phyloP scores from a whole-genome alignment of 2,113 vertebrate species.

The Arothron firmamentum region DNA sequence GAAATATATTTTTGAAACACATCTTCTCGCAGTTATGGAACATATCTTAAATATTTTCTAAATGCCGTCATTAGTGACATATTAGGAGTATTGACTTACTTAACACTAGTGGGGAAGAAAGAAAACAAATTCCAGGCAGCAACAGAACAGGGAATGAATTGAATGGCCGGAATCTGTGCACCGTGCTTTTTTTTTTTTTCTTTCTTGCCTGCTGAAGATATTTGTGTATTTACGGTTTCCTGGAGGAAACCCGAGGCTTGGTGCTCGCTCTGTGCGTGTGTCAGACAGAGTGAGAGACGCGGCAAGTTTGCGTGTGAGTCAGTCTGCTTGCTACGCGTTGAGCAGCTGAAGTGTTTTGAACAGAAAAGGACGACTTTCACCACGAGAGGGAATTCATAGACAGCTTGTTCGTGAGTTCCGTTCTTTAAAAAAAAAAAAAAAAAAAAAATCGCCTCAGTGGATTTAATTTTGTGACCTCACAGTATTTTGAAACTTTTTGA shows the following conservation, averaged over 20 bases:
- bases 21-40: background rate
- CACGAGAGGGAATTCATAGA: constrained; percentile 1
- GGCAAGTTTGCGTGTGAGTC: constrained; percentile 40
- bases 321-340: constrained; percentile 51
- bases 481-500: constrained; percentile 21
- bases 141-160: constrained; percentile 36
- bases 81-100: constrained; percentile 12
- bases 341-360: constrained; percentile 50
- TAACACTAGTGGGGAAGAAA: constrained; percentile 38
- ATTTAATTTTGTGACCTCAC: constrained; percentile 25
- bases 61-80: background rate
- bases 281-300: constrained; percentile 11
- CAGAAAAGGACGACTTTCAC: constrained; percentile 7
- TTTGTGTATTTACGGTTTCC: constrained; percentile 76
- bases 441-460: constrained; percentile 9
- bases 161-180: constrained; percentile 55
- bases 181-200: constrained; percentile 31
- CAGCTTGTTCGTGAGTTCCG: background rate
- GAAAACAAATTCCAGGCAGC: constrained; percentile 47
- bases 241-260: constrained; percentile 79
- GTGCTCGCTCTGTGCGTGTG: constrained; percentile 39
- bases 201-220: constrained; percentile 56
- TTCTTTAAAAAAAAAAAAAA: no score
- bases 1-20: no score
- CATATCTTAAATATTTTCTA: background rate